These are phyloP conservation scores for Trematocara stigmaticum DNA, from an alignment of 2,113 vertebrate species.

Conservation along the genomic window DNA sequence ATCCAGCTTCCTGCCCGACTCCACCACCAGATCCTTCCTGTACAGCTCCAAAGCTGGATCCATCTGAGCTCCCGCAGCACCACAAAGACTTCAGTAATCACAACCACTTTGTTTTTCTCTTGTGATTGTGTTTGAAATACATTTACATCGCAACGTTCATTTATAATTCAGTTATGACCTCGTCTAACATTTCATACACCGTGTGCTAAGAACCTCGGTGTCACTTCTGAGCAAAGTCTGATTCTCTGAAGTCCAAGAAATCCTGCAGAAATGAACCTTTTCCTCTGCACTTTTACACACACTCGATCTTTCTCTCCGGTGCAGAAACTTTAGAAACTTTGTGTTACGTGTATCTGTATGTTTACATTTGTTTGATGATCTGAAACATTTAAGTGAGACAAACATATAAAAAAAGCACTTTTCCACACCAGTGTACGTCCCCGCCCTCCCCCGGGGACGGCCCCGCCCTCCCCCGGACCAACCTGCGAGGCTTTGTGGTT, in stretches of 20 bases:
- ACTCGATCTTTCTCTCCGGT: neutral
- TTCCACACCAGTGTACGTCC: neutral
- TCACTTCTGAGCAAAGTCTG: neutral
- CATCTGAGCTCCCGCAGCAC: constrained; percentile 71
- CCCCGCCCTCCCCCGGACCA: neutral
- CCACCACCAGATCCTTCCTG: constrained; percentile 86
- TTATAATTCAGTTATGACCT: neutral
- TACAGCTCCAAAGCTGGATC: constrained; percentile 88
- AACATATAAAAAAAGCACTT: neutral
- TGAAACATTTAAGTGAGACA: neutral
- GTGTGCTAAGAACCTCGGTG: neutral
- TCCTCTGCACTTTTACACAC: neutral
- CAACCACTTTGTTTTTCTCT: neutral
- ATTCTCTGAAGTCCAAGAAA: neutral
- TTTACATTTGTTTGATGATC: neutral
- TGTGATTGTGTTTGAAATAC: neutral
- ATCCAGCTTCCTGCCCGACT: constrained; percentile 89
- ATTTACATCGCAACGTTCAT: too few relatives aligned
- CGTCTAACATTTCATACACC: neutral
- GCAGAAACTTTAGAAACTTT: neutral
- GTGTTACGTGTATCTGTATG: neutral
- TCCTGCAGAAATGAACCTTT: neutral
- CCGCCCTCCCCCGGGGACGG: neutral
- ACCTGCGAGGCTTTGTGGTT: constrained; percentile 95
- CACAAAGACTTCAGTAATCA: neutral